Conservation (phyloP, 1,140 invertebrate species). For the Metopolophium dirhodum region DNA sequence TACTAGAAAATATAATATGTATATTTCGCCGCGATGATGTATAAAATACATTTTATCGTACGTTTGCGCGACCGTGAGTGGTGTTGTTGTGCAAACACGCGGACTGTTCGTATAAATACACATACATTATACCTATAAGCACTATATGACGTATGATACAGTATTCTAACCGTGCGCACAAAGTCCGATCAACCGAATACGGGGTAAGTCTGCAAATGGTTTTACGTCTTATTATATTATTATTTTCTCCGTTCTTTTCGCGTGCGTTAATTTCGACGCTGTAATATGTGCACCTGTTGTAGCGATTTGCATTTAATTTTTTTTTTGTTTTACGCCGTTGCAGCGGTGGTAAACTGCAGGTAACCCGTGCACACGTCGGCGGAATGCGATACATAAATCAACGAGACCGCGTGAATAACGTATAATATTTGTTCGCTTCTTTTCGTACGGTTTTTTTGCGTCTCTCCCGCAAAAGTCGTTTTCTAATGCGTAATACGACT, state of each 20-base stretch:
- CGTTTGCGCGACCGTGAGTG: background rate
- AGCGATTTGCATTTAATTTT: background rate
- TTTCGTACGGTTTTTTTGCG: background rate
- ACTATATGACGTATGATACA: too few relatives aligned
- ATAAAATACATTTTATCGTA: slow-evolving; percentile 36
- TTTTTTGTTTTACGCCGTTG: background rate
- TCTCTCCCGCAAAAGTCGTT: background rate
- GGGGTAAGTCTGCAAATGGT: background rate
- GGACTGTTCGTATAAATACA: background rate
- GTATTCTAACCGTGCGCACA: background rate
- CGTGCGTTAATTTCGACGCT: background rate
- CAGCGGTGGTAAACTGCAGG: background rate
- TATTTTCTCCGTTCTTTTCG: background rate
- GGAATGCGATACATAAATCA: slow-evolving; percentile 15
- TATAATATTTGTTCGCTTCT: background rate
- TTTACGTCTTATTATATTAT: background rate
- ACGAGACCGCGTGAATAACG: background rate
- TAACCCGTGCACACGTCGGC: background rate
- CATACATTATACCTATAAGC: background rate
- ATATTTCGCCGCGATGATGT: background rate
- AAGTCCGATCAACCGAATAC: background rate
- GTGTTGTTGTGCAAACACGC: background rate
- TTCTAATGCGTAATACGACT: background rate
- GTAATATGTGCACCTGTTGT: background rate
- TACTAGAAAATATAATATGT: slow-evolving; percentile 36